A percentile compares a stretch with the other conserved stretches of the same genome.
Conservation (phyloP, 2,888 invertebrate species). For the Boloria euphrosyne region DNA sequence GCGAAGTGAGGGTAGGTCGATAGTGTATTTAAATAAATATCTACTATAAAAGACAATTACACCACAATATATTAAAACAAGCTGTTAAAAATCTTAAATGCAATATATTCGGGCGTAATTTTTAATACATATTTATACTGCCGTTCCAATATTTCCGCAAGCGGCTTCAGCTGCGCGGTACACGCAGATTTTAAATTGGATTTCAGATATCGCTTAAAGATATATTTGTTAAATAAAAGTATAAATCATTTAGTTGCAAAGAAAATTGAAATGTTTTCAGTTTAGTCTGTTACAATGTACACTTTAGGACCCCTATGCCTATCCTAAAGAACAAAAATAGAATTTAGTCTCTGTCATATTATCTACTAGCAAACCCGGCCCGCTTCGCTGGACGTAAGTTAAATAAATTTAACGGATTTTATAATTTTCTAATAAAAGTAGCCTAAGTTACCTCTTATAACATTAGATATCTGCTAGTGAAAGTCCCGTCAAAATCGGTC, state of each 20-base stretch:
- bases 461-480: no score
- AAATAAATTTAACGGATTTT: no score
- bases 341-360: no score
- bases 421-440: no score
- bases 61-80: slow-evolving; percentile 13
- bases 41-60: slow-evolving; percentile 11
- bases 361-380: no score
- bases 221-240: slow-evolving; percentile 34
- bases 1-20: no score
- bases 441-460: no score
- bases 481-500: no score
- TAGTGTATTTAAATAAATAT: background rate
- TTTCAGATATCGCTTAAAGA: slow-evolving; percentile 52
- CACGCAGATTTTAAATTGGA: slow-evolving; percentile 63
- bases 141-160: slow-evolving; percentile 56
- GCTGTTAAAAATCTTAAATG: slow-evolving; percentile 39
- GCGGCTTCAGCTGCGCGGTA: slow-evolving; percentile 47
- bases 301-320: no score
- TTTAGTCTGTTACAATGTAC: background rate
- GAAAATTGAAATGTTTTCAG: slow-evolving; percentile 18
- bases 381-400: no score
- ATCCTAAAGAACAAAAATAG: no score
- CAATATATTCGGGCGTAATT: slow-evolving; percentile 58
- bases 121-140: slow-evolving; percentile 76
- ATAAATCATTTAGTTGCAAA: slow-evolving; percentile 6